These are phyloP conservation scores for Myrmecobius fasciatus DNA, from an alignment of 2,113 vertebrate species.

Conservation along the genomic window DNA sequence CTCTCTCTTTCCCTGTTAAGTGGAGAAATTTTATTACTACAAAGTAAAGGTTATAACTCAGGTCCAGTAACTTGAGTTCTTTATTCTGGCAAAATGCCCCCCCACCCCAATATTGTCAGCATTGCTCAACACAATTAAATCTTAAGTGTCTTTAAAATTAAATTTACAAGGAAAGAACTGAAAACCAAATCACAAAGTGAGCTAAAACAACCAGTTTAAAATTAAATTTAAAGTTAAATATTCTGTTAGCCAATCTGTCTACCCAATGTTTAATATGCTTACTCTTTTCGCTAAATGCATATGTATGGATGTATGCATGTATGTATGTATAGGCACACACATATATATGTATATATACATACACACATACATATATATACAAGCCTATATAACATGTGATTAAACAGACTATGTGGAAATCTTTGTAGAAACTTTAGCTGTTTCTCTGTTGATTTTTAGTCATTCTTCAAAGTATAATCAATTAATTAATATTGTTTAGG, in stretches of 20 bases:
- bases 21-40: background rate
- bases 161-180: background rate
- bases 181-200: background rate
- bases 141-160: background rate
- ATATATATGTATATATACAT: background rate
- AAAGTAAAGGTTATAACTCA: background rate
- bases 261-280: background rate
- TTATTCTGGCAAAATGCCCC: background rate
- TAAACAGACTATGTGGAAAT: background rate
- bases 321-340: background rate
- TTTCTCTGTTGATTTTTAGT: background rate
- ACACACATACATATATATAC: background rate
- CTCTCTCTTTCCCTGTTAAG: background rate
- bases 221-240: background rate
- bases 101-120: background rate
- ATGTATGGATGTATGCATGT: background rate
- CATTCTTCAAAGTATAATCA: slow-evolving; percentile 19
- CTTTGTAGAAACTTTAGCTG: background rate
- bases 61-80: background rate
- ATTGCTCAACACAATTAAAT: background rate
- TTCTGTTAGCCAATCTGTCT: background rate
- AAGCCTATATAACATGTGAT: background rate
- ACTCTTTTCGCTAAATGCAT: background rate
- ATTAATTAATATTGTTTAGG: background rate
- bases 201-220: background rate